A percentile compares a stretch with the other conserved stretches of the same genome.
Conservation (phyloP, 1,140 invertebrate genomes). For the Heliconius congener region DNA sequence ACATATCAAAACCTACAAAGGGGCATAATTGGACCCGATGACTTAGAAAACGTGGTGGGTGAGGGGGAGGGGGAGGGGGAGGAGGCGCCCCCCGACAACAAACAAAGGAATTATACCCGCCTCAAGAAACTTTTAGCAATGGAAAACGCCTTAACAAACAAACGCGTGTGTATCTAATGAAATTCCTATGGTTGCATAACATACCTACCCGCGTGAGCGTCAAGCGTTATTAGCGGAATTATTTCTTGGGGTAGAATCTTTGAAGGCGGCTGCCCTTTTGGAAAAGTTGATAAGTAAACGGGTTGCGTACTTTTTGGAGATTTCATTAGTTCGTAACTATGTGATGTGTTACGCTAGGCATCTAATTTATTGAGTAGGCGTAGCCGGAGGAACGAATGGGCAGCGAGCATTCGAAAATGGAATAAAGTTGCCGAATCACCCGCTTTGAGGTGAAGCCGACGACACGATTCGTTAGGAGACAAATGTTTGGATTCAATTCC, state of each 20-base stretch:
- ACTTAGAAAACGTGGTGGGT: slow-evolving; percentile 80
- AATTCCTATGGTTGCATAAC: slow-evolving; percentile 81
- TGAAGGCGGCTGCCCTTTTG: slow-evolving; percentile 78
- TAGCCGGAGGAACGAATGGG: slow-evolving; percentile 78
- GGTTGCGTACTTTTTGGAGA: slow-evolving; percentile 77
- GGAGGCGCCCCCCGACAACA: slow-evolving; percentile 68
- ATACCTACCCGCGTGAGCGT: slow-evolving; percentile 74
- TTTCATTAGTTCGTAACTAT: slow-evolving; percentile 81
- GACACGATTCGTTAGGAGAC: slow-evolving; percentile 80
- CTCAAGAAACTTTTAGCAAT: slow-evolving; percentile 82
- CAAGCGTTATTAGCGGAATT: slow-evolving; percentile 78
- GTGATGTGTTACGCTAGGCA: slow-evolving; percentile 71
- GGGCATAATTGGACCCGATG: slow-evolving; percentile 80
- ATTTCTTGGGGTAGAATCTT: slow-evolving; percentile 78
- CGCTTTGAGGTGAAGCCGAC: slow-evolving; percentile 71
- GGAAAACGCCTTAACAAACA: slow-evolving; percentile 82
- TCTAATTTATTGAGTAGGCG: slow-evolving; percentile 79
- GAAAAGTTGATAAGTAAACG: slow-evolving; percentile 81
- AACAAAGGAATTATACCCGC: slow-evolving; percentile 82
- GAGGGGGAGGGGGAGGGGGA: slow-evolving; percentile 50
- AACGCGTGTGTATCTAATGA: slow-evolving; percentile 81
- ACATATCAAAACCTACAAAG: slow-evolving; percentile 81
- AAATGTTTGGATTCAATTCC: slow-evolving; percentile 80
- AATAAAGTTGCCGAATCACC: slow-evolving; percentile 77
- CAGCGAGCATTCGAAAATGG: slow-evolving; percentile 77